These are phyloP conservation scores for Eumaeus atala DNA, from an alignment of 1,140 invertebrate genomes.

Conservation along the genomic window DNA sequence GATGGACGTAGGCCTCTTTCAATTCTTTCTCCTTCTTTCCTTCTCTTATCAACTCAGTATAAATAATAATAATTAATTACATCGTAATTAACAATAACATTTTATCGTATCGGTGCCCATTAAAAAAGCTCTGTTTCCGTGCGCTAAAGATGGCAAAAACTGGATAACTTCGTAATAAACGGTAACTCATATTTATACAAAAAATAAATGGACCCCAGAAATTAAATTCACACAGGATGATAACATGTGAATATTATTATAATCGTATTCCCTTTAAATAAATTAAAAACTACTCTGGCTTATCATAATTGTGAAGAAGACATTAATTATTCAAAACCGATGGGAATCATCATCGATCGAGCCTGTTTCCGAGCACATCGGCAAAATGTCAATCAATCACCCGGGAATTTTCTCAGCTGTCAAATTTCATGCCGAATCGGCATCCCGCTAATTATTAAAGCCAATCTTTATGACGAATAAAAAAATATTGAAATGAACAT, in stretches of 20 bases:
- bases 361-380: conserved; percentile 35
- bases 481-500: conserved; percentile 28
- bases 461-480: conserved; percentile 27
- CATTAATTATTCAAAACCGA: conserved; percentile 19
- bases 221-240: conserved; percentile 4
- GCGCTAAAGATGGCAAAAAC: too few species aligned
- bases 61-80: too few species aligned
- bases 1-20: too few species aligned
- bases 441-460: conserved; percentile 55
- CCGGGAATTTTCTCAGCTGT: conserved; percentile 39
- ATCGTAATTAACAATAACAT: too few species aligned
- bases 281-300: not conserved
- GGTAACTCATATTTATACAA: too few species aligned
- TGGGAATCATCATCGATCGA: conserved; percentile 19
- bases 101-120: too few species aligned
- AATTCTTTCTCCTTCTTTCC: too few species aligned
- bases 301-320: conserved; percentile 14
- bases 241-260: not conserved
- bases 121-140: too few species aligned
- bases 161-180: too few species aligned
- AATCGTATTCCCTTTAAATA: not conserved
- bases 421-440: conserved; percentile 51
- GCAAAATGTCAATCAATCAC: conserved; percentile 59
- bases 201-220: not conserved
- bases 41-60: too few species aligned